Percentiles rank a stretch among this genome's conserved stretches.
These are phyloP conservation scores for Branchellion lobata DNA, from an alignment of 2,888 invertebrate genomes.

Conservation along the genomic window DNA sequence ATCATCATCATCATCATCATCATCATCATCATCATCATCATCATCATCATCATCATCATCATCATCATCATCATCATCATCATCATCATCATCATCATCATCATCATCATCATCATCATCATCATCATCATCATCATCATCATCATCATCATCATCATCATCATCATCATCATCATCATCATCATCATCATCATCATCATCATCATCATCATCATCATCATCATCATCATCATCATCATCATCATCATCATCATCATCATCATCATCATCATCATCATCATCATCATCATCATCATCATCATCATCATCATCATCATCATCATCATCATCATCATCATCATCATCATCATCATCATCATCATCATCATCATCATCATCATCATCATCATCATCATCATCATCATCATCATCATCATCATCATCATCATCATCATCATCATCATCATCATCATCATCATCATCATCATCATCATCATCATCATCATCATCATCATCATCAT, in stretches of 20 bases:
- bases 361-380: conserved; percentile 48
- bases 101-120: conserved; percentile 47
- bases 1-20: conserved; percentile 48
- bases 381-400: conserved; percentile 47
- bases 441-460: conserved; percentile 26
- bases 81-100: conserved; percentile 35
- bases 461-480: conserved; percentile 39
- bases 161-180: conserved; percentile 48
- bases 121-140: conserved; percentile 48
- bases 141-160: conserved; percentile 46
- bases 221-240: conserved; percentile 46
- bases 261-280: conserved; percentile 46
- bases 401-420: conserved; percentile 47
- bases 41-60: conserved; percentile 58
- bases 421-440: conserved; percentile 58
- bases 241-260: conserved; percentile 49
- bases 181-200: conserved; percentile 57
- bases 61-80: conserved; percentile 23
- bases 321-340: conserved; percentile 23
- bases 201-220: conserved; percentile 22
- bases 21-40: conserved; percentile 47
- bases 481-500: conserved; percentile 48
- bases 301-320: conserved; percentile 58
- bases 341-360: conserved; percentile 43
- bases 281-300: conserved; percentile 47